Conservation (phyloP, 2,113 vertebrate species). For the Mastomys coucha region DNA sequence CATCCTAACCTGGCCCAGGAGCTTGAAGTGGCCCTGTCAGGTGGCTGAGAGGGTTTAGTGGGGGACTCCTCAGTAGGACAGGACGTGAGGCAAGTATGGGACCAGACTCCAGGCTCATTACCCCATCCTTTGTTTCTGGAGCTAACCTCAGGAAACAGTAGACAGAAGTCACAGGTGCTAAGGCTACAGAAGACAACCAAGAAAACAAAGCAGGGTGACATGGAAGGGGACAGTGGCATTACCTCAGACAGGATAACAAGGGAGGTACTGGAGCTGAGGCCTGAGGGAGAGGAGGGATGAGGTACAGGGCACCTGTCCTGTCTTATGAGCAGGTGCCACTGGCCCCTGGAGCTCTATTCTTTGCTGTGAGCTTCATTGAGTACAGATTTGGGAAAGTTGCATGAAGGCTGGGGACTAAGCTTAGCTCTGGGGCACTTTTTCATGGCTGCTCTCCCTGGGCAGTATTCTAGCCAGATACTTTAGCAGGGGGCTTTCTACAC, state of each 20-base stretch:
- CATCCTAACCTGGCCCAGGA: slow-evolving; percentile 42
- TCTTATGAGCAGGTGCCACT: background rate
- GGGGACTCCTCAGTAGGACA: background rate
- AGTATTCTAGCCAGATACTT: background rate
- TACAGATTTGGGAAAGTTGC: background rate
- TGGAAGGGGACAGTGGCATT: background rate
- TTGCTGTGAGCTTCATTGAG: background rate
- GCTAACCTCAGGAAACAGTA: background rate
- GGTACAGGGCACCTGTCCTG: background rate
- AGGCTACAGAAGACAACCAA: background rate
- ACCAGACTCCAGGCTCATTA: background rate
- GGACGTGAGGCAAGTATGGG: background rate
- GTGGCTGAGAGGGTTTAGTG: slow-evolving; percentile 32
- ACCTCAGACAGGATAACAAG: background rate
- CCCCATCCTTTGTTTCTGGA: background rate
- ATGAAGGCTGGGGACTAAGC: background rate
- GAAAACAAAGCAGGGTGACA: background rate
- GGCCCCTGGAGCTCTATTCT: background rate
- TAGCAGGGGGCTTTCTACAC: background rate
- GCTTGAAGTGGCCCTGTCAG: background rate
- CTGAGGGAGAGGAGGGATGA: background rate
- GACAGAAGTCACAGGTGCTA: background rate
- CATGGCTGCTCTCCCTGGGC: background rate
- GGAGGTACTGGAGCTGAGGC: background rate
- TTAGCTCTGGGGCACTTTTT: background rate